Conservation (phyloP, 2,888 invertebrate genomes). For the Stegophylla sp. region DNA sequence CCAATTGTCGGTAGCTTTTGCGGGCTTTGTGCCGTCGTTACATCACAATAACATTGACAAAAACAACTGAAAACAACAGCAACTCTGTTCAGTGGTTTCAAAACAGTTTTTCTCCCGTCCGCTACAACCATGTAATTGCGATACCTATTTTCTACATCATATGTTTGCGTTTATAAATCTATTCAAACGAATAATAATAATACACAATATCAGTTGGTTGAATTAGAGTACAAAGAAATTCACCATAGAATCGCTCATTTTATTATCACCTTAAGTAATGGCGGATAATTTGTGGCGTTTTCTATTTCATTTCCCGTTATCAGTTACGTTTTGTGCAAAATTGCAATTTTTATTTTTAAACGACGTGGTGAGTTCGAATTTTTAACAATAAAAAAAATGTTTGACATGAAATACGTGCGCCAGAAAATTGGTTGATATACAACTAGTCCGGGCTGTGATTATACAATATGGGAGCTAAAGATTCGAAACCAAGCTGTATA, state of each 20-base stretch:
- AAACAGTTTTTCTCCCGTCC: slow-evolving; percentile 15
- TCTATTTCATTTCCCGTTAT: slow-evolving; percentile 42
- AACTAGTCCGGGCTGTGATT: background rate
- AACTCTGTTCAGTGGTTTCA: background rate
- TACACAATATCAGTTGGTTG: background rate
- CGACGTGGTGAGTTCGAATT: background rate
- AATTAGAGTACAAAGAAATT: slow-evolving; percentile 7
- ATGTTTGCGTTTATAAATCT: slow-evolving; percentile 24
- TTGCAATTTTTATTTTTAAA: slow-evolving; percentile 25
- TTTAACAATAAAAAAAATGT: slow-evolving; percentile 7
- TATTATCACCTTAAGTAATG: slow-evolving; percentile 50
- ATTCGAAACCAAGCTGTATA: slow-evolving; percentile 61
- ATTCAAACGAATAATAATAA: slow-evolving; percentile 32
- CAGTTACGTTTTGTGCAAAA: slow-evolving; percentile 26
- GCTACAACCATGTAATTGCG: slow-evolving; percentile 29
- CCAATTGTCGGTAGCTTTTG: background rate
- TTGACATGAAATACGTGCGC: background rate
- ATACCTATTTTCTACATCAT: slow-evolving; percentile 32
- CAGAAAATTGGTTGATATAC: background rate
- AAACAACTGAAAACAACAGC: slow-evolving; percentile 5
- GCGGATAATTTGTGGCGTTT: slow-evolving; percentile 49
- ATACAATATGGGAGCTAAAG: slow-evolving; percentile 60
- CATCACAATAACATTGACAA: background rate
- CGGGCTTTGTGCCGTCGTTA: background rate
- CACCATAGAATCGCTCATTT: background rate